Percentiles rank a stretch among this genome's conserved stretches.
Evolutionary conservation across 1,140 invertebrate species (phyloP).

Genomic region (Drosophila bocki): DNA sequence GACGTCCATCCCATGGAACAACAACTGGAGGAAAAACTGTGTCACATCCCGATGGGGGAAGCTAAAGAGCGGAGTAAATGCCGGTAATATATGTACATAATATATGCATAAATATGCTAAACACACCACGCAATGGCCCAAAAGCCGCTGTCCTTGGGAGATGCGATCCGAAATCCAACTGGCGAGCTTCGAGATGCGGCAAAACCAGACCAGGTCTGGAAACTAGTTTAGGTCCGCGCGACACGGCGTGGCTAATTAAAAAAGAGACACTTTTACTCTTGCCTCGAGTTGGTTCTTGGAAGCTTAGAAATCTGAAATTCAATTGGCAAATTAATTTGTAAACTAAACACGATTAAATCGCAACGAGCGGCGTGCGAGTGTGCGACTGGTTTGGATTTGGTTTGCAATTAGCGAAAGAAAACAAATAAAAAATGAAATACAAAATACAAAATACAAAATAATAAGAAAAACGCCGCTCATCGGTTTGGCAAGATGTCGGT

Average conservation of each 20-base stretch:
- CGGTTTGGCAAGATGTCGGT: conserved; percentile 36
- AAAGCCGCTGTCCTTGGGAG: conserved; percentile 58
- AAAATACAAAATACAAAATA: conserved; percentile 21
- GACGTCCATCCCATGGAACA: no score
- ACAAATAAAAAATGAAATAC: neutral
- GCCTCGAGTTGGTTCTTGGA: conserved; percentile 29
- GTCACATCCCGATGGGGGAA: conserved; percentile 47
- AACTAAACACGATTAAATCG: conserved; percentile 46
- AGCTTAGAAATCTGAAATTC: conserved; percentile 45
- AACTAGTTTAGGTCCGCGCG: conserved; percentile 50
- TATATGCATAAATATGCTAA: conserved; percentile 67
- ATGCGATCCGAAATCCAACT: conserved; percentile 24
- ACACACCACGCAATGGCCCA: conserved; percentile 55
- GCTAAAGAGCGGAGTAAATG: conserved; percentile 1
- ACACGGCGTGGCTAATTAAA: conserved; percentile 31
- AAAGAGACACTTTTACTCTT: conserved; percentile 55
- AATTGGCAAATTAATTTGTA: conserved; percentile 54
- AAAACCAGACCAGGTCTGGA: conserved; percentile 37
- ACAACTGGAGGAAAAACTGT: conserved; percentile 33
- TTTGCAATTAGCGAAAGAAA: conserved; percentile 44
- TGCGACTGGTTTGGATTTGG: conserved; percentile 29
- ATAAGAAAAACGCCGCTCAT: conserved; percentile 28
- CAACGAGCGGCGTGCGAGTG: neutral
- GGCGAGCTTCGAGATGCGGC: conserved; percentile 23
- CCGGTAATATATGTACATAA: conserved; percentile 59